Conservation (phyloP, 2,888 invertebrate species). For the Epicampocera succincta region DNA sequence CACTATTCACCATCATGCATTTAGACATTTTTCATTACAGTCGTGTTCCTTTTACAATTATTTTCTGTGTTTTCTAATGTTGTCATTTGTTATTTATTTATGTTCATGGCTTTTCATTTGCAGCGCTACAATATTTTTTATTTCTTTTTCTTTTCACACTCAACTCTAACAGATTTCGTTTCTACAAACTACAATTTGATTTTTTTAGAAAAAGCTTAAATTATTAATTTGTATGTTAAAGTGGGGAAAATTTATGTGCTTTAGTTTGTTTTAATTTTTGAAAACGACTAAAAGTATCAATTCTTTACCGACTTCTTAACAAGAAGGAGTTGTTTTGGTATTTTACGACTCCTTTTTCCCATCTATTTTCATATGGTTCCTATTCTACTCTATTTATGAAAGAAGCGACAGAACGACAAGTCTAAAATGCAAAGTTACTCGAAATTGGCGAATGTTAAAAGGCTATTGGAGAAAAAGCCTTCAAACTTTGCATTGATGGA, state of each 20-base stretch:
- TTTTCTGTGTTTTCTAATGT: constrained; percentile 51
- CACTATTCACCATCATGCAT: constrained; percentile 37
- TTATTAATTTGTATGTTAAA: background rate
- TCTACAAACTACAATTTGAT: background rate
- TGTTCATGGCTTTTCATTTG: constrained; percentile 43
- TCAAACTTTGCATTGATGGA: too few relatives aligned
- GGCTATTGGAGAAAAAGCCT: too few relatives aligned
- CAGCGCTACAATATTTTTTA: background rate
- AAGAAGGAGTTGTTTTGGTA: too few relatives aligned
- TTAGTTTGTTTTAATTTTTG: too few relatives aligned
- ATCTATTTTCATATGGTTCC: too few relatives aligned
- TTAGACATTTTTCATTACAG: constrained; percentile 62
- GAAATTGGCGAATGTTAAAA: too few relatives aligned
- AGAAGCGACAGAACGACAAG: too few relatives aligned
- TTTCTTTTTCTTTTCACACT: background rate
- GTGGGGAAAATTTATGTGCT: background rate
- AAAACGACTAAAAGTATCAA: too few relatives aligned
- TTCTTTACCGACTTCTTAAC: too few relatives aligned
- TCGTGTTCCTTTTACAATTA: constrained; percentile 43
- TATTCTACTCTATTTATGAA: too few relatives aligned
- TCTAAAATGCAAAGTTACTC: too few relatives aligned
- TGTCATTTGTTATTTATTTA: constrained; percentile 58
- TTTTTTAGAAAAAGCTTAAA: background rate
- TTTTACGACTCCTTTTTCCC: too few relatives aligned
- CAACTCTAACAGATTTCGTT: constrained; percentile 15